Evolutionary conservation across 2,888 invertebrate genomes (phyloP), one percentile per base, ranked within the genome.

Genomic region (Stenolophus ochropezus): DNA sequence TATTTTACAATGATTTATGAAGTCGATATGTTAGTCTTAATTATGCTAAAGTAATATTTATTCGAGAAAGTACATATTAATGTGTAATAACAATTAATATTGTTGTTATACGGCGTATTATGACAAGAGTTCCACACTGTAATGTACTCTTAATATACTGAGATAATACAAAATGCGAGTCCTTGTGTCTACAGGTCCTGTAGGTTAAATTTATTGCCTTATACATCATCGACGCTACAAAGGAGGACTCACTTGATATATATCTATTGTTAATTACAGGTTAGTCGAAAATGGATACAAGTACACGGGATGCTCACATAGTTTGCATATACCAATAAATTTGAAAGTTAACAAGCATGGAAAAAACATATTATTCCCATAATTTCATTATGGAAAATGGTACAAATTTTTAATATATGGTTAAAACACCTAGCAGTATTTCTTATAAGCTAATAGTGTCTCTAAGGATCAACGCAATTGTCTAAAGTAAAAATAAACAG

Each of bases 1-100:
- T 42, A 33, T n/a, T n/a, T n/a, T 33, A 42, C 33, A 4, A 11
- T 42, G 33, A 53, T 53, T 65, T 65, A 27, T 27, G 27, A 25
- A 16, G 27, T n/a, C 25, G 20, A 65, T 65, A n/a, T 58, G 0
- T 21, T 58, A 20, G 58, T 4, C 23, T 58, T 21, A 18, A 58
- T 58, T 65, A 65, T 25, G 4, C 61, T 65, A 27, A 6, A 58
- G 58, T 21, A 58, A 23, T 65, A 65, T 65, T 65, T 65, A 65
- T 27, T 6, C 61, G 23, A 23, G 16, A 18, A 18, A 16, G 8
- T 65, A 27, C 25, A 65, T 27, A 27, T 14, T 14, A 25, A 65
- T 65, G 61, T 65, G 27, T 65, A 27, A 25, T 25, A 27, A 18
- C 61, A 16, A 27, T 65, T 27, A 25, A 27, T 65, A 65, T 65